Evolutionary conservation across 2,797 vertebrate species (phyloP).

Genomic region (Phrynocephalus forsythii): DNA sequence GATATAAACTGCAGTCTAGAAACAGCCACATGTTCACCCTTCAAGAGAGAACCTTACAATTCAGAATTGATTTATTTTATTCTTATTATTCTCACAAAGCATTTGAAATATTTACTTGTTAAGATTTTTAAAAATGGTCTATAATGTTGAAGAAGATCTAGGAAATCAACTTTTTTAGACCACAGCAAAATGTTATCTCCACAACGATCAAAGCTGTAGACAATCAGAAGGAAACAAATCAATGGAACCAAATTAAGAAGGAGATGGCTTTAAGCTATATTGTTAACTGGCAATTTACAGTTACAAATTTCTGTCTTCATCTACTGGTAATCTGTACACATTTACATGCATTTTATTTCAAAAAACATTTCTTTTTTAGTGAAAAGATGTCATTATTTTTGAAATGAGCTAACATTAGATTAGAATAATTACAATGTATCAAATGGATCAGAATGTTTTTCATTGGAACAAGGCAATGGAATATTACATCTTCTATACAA

Average conservation of each 20-base stretch:
- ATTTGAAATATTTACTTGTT: neutral
- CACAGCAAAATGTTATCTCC: neutral
- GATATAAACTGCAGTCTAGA: neutral
- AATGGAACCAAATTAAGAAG: neutral
- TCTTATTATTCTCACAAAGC: neutral
- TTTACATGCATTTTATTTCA: neutral
- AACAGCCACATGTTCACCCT: neutral
- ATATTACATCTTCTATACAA: slow-evolving; percentile 29
- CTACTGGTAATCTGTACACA: neutral
- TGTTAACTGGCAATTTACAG: neutral
- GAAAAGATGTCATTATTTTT: neutral
- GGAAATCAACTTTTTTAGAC: neutral
- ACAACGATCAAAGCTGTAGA: too few species aligned
- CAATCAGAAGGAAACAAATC: neutral
- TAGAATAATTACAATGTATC: slow-evolving; percentile 43
- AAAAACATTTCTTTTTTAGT: slow-evolving; percentile 8
- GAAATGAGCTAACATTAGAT: slow-evolving; percentile 11
- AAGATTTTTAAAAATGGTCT: neutral
- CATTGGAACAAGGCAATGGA: slow-evolving; percentile 18
- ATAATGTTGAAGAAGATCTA: neutral
- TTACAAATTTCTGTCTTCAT: neutral
- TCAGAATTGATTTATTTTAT: neutral
- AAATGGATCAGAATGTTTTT: slow-evolving; percentile 11
- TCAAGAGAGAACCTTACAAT: neutral
- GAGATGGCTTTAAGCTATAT: fast-evolving